Base-by-base conservation (phyloP, 2,888 invertebrate genomes). In the Raillietiella orientalis region DNA sequence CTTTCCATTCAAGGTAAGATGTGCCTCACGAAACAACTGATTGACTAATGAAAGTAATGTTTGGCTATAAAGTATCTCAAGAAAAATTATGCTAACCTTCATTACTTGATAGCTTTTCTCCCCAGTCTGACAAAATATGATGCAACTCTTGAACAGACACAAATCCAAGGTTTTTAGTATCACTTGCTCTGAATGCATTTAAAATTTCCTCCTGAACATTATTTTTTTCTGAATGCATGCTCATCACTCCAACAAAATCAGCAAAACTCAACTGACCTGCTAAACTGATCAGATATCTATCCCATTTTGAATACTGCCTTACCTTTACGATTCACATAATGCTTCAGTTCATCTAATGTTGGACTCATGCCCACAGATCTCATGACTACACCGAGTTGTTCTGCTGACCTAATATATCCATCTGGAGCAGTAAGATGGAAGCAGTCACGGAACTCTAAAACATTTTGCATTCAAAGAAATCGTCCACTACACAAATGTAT, bases 171-270 rank as follows among this genome's bases (percentile, higher is more conserved):
- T 44, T 36, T 11, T 36, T 36, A 3, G 42, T 43, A 46, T 82
- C 87, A 6, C 66, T 74, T 0, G 84, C 79, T 42, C 61, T 62
- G 46, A 90, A 87, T 0, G 84, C 87, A 26, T 71, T 69, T 25
- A 79, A 43, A 30, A 75, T 66, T 53, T 79, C 75, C 37, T 58
- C 59, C 0, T 74, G 70, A 9, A 74, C 49, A 38, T 74, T 66
- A 42, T 82, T 79, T 4, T 66, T 66, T 17, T 62, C 55, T 15
- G 67, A 72, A 44, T 87, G 84, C 28, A 70, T 62, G 42, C 87
- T 79, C 74, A 87, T 77, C 2, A 84, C 72, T 41, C 87, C 82
- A 24, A 90, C 47, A 41, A 90, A 87, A 39, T 84, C 82, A 0
- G 87, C 79, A 46, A 90, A 90, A 0, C 70, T 67, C 70, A 82